Conservation (phyloP, 2,797 vertebrate genomes). For the Perodicticus potto region DNA sequence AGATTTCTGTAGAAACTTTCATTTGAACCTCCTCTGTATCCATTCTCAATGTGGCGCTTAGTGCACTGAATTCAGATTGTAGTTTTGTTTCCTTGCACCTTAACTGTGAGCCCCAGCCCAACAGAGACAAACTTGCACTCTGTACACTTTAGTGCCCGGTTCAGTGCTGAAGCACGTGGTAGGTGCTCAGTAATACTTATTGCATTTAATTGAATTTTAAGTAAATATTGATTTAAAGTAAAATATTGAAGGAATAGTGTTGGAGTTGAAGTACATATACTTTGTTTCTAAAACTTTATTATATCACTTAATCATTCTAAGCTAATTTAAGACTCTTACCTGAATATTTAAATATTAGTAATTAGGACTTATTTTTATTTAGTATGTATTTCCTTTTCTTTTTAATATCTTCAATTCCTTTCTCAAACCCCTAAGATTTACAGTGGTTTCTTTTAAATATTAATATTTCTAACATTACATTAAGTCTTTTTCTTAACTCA, state of each 20-base stretch:
- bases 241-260: neutral
- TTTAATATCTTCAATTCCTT: neutral
- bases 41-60: neutral
- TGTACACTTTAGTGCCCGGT: too few relatives aligned
- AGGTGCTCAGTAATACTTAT: neutral
- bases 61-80: neutral
- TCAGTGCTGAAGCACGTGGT: too few relatives aligned
- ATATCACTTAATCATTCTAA: neutral
- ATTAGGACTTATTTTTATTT: neutral
- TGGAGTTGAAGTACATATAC: neutral
- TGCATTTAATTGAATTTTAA: neutral
- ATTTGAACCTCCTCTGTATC: neutral
- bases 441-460: neutral
- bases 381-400: neutral
- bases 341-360: constrained; percentile 19
- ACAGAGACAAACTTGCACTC: too few relatives aligned
- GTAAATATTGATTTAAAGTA: neutral
- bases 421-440: neutral
- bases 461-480: neutral
- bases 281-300: constrained; percentile 16
- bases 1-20: neutral
- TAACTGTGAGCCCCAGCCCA: neutral
- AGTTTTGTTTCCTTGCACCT: neutral
- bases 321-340: neutral
- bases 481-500: neutral